Base-by-base conservation (phyloP, 2,797 vertebrate species). In the Pangasius sanitwongsei region DNA sequence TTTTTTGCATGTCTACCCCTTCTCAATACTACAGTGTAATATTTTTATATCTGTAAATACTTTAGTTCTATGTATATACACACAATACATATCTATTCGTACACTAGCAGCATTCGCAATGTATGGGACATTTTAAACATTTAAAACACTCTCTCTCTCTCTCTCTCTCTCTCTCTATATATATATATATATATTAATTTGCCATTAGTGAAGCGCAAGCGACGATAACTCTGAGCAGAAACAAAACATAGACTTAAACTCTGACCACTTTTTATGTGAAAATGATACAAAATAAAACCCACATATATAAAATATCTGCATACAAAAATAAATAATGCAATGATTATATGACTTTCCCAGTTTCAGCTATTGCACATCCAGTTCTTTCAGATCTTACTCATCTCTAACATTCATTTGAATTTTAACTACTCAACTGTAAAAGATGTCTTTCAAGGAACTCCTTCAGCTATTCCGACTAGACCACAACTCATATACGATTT, bases 21-120 rank as follows among this genome's bases (percentile, higher is more conserved):
- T 93, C 92, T 93, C 87, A 89, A 89, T 91, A 72, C 92, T 93
- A 92, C 91, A 92, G 61, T 91, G n/a, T 91, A 93, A 84, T 89
- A 88, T 94, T 93, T 91, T 91, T 91, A 63, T 61, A 77, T 91
- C 93, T 88, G 93, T 93, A 88, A 93, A 90, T 95, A 90, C 94
- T 95, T 96, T 94, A 95, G 65, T 70, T 89, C 74, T 92, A 84
- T 90, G 80, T 88, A 86, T 88, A 91, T 86, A 86, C 75, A 70
- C 53, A 96, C 95, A 96, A 92, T 95, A 95, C 92, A 96, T 95
- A 95, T 92, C 94, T 96, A 95, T 94, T 92, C 92, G 94, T 94
- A 95, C 94, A 94, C 95, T 96, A 96, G 96, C 96, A 96, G 95
- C 96, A 96, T 96, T 96, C 95, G 95, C 94, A 95, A 96, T 94